Evolutionary conservation across 37 sponge, comb jelly and placozoan species (phyloP).

Genomic region (Aplysina aerophoba): DNA sequence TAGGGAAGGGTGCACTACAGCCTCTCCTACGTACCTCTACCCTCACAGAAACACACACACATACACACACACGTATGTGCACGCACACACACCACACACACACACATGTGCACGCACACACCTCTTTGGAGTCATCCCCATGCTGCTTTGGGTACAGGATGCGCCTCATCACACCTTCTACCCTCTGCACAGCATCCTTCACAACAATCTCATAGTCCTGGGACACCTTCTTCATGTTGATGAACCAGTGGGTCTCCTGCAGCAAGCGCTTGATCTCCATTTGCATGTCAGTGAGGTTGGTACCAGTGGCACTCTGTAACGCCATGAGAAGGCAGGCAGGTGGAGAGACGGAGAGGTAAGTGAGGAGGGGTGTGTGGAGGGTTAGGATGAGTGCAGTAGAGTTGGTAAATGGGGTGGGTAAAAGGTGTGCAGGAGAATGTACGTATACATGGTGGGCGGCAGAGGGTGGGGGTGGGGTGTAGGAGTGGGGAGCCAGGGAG

Average conservation of each 20-base stretch:
- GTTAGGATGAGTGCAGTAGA: not conserved
- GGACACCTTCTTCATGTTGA: slow-evolving; percentile 73
- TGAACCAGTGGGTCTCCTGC: slow-evolving; percentile 68
- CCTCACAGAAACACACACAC: no score
- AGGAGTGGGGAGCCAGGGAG: not conserved
- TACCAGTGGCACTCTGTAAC: slow-evolving; percentile 54
- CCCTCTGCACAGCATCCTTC: slow-evolving; percentile 35
- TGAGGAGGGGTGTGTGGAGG: not conserved
- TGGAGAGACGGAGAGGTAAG: no score
- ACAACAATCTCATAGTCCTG: slow-evolving; percentile 25
- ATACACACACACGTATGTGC: no score
- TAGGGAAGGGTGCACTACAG: not conserved
- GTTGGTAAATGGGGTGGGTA: not conserved
- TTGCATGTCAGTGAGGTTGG: slow-evolving; percentile 58
- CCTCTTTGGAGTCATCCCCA: slow-evolving; percentile 21
- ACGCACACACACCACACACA: no score
- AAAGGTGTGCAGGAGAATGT: not conserved
- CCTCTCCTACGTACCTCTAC: no score
- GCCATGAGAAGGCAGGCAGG: not conserved
- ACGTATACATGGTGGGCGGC: not conserved
- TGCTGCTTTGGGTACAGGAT: slow-evolving; percentile 22
- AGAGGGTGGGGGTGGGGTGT: no score
- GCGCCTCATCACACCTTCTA: slow-evolving; percentile 59
- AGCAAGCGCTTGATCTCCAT: slow-evolving; percentile 47
- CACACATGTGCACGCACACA: slow-evolving; percentile 24